Evolutionary conservation across 2,113 vertebrate genomes (phyloP).

Genomic region (Trichechus manatus): DNA sequence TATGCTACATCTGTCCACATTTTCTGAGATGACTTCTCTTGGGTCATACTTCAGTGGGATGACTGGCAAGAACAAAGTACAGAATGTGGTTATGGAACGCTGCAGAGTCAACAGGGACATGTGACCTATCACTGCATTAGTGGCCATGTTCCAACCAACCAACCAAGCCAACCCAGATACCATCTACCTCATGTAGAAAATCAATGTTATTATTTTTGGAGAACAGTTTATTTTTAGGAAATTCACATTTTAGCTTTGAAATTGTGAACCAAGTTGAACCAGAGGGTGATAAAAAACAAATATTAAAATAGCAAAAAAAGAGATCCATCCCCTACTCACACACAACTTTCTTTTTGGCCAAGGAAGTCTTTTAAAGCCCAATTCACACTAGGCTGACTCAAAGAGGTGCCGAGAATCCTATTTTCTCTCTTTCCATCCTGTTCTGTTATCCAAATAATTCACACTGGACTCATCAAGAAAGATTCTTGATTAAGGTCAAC

Average conservation of each 20-base stretch:
- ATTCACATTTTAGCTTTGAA: conserved; percentile 47
- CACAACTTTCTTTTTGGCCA: background rate
- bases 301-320: conserved; percentile 39
- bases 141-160: background rate
- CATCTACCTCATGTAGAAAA: background rate
- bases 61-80: background rate
- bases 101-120: conserved; percentile 1
- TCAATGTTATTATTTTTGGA: conserved; percentile 22
- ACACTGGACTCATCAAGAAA: conserved; percentile 14
- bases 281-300: conserved; percentile 15
- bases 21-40: background rate
- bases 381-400: background rate
- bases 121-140: background rate
- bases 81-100: background rate
- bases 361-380: conserved; percentile 26
- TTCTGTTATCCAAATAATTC: conserved; percentile 39
- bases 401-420: background rate
- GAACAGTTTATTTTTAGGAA: conserved; percentile 45
- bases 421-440: background rate
- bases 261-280: background rate
- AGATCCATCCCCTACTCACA: background rate
- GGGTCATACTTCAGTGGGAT: background rate
- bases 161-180: background rate
- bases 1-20: background rate
- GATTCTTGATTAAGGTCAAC: background rate